Percentiles rank a stretch among this genome's conserved stretches.
Evolutionary conservation across 1,140 invertebrate genomes (phyloP).

Genomic region (Platyscapa corneri): DNA sequence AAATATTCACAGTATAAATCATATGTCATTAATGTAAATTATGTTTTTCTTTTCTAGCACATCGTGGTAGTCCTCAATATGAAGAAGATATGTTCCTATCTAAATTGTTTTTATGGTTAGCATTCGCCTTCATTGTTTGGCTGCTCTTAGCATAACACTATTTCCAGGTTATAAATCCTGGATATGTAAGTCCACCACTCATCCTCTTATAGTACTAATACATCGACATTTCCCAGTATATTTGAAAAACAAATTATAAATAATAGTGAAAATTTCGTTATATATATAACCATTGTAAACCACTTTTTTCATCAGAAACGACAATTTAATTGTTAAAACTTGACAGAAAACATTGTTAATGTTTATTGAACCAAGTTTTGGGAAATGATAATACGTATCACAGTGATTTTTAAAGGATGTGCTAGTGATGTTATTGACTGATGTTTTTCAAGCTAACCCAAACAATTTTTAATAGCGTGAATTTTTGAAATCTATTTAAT

Average conservation of each 20-base stretch:
- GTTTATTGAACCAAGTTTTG: slow-evolving; percentile 23
- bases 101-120: slow-evolving; percentile 94
- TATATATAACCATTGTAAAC: slow-evolving; percentile 5
- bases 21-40: slow-evolving; percentile 26
- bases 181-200: slow-evolving; percentile 39
- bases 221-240: slow-evolving; percentile 52
- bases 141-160: slow-evolving; percentile 88
- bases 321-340: slow-evolving; percentile 19
- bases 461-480: slow-evolving; percentile 36
- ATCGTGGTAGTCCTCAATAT: slow-evolving; percentile 88
- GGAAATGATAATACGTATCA: slow-evolving; percentile 16
- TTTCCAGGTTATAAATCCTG: slow-evolving; percentile 46
- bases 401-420: slow-evolving; percentile 7
- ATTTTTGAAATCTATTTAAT: slow-evolving; percentile 26
- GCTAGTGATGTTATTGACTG: slow-evolving; percentile 30
- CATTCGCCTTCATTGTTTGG: slow-evolving; percentile 93
- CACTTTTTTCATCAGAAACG: slow-evolving; percentile 16
- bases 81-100: slow-evolving; percentile 95
- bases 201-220: slow-evolving; percentile 52
- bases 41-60: slow-evolving; percentile 75
- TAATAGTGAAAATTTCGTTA: slow-evolving; percentile 36
- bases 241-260: slow-evolving; percentile 29
- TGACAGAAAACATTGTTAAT: slow-evolving; percentile 1
- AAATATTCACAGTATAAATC: slow-evolving; percentile 23
- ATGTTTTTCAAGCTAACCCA: slow-evolving; percentile 36